Conservation (phyloP, 2,113 vertebrate genomes). For the Pelecanus crispus region DNA sequence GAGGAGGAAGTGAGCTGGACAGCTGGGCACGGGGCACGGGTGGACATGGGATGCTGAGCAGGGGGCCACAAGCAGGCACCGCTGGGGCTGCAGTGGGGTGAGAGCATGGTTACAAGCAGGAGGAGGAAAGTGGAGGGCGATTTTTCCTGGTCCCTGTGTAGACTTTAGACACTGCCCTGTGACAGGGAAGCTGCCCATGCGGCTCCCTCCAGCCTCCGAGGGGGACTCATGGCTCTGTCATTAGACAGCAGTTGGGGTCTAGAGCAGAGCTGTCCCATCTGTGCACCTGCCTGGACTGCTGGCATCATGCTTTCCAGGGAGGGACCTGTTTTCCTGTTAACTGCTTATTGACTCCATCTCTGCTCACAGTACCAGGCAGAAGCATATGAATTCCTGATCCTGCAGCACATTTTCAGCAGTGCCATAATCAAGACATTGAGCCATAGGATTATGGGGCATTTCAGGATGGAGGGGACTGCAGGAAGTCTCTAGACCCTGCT, state of each 20-base stretch:
- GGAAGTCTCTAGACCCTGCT: background rate
- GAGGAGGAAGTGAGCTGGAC: background rate
- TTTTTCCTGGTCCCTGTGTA: background rate
- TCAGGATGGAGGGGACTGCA: background rate
- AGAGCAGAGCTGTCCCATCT: background rate
- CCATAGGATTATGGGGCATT: background rate
- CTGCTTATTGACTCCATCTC: background rate
- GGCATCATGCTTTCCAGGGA: background rate
- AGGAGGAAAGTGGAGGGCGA: background rate
- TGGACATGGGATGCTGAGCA: background rate
- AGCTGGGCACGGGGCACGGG: accelerated
- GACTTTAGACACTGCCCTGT: background rate
- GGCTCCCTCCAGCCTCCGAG: background rate
- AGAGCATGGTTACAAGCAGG: background rate
- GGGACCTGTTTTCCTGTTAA: background rate
- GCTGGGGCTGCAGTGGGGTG: too few species aligned
- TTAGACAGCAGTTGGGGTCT: background rate
- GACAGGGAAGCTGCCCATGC: accelerated
- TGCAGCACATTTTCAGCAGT: background rate
- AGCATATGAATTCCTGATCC: background rate
- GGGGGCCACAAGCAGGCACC: background rate
- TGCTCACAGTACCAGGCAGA: background rate
- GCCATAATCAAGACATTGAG: background rate
- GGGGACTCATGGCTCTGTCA: background rate
- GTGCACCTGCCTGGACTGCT: background rate